These are phyloP conservation scores for Nematolebias whitei DNA, from an alignment of 2,113 vertebrate species.

Conservation along the genomic window DNA sequence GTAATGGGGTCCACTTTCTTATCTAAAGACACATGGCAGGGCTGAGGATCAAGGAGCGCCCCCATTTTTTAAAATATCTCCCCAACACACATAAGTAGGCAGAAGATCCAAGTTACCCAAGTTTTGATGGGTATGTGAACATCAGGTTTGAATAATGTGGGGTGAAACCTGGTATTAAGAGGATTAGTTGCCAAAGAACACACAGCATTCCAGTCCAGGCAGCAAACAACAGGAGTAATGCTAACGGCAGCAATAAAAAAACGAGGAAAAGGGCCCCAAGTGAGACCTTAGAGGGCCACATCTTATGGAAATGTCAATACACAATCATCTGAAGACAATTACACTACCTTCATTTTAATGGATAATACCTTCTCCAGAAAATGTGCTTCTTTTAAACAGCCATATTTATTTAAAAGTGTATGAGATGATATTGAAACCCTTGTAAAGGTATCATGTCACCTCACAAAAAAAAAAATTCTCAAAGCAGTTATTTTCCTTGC, in stretches of 20 bases:
- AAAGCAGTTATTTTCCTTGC: too few species aligned
- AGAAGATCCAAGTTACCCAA: slow-evolving; percentile 57
- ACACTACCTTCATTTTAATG: neutral
- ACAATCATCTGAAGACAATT: neutral
- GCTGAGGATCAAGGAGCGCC: too few species aligned
- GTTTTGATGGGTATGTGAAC: slow-evolving; percentile 47
- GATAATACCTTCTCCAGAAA: neutral
- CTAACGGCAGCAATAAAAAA: slow-evolving; percentile 32
- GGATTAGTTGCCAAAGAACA: slow-evolving; percentile 69
- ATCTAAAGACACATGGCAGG: neutral
- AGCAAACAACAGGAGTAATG: slow-evolving; percentile 33
- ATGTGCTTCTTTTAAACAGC: too few species aligned
- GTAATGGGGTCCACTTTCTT: neutral
- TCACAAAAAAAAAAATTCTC: too few species aligned
- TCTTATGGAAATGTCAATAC: neutral
- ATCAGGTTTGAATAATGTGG: slow-evolving; percentile 66
- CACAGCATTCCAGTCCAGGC: slow-evolving; percentile 45
- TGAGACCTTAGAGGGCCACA: neutral
- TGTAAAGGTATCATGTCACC: too few species aligned
- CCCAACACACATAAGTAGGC: neutral
- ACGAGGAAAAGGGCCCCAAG: neutral
- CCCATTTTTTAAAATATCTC: neutral
- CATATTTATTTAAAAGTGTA: too few species aligned
- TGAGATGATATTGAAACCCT: too few species aligned
- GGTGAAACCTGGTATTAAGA: slow-evolving; percentile 68